These are phyloP conservation scores for roundworm (Caenorhabditis elegans) DNA, from an alignment of 1,140 invertebrate species.

Conservation along the genomic window WBcel235 BX284604.4:9095001-9095500, in stretches of 20 bases:
- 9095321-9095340: no score
- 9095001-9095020: neutral
- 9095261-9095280: slow-evolving; percentile 20
- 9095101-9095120: neutral
- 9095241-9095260: slow-evolving; percentile 17
- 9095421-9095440: slow-evolving; percentile 75
- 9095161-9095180: neutral
- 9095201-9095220: neutral
- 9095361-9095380: slow-evolving; percentile 76
- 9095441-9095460: slow-evolving; percentile 72
- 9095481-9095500: neutral
- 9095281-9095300: slow-evolving; percentile 21
- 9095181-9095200: neutral
- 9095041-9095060: neutral
- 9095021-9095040: neutral
- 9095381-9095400: slow-evolving; percentile 73
- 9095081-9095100: neutral
- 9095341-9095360: slow-evolving; percentile 72
- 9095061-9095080: neutral
- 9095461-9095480: slow-evolving; percentile 32
- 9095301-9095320: no score
- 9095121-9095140: neutral
- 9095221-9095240: slow-evolving; percentile 30
- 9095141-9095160: neutral
- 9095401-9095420: slow-evolving; percentile 76